phyloP scores from a whole-genome alignment of 2,113 vertebrate species.

The Uria lomvia region DNA sequence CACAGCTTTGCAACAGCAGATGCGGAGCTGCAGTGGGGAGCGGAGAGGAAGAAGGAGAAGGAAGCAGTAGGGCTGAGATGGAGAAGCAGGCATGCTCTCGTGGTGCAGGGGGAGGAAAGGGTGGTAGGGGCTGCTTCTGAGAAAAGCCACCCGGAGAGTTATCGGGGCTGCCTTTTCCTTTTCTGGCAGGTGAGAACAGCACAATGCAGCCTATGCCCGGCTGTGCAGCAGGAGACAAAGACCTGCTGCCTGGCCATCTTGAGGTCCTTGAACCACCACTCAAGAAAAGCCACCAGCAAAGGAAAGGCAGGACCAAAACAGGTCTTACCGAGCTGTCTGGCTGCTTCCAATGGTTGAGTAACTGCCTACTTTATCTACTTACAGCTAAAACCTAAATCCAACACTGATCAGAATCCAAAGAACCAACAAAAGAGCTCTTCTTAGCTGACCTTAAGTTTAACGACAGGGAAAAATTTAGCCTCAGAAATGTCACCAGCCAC shows the following conservation, averaged over 20 bases:
- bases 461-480: not conserved
- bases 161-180: accelerated
- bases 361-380: not conserved
- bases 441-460: not conserved
- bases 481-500: not conserved
- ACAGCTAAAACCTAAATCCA: not conserved
- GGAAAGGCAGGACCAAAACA: not conserved
- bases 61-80: not conserved
- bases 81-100: not conserved
- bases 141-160: not conserved
- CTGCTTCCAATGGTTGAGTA: not conserved
- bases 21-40: not conserved
- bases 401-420: not conserved
- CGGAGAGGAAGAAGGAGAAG: not conserved
- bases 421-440: not conserved
- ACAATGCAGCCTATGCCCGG: not conserved
- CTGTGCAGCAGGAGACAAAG: not conserved
- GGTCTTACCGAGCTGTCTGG: not conserved
- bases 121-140: not conserved
- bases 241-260: not conserved
- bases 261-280: not conserved
- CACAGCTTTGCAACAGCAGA: not conserved
- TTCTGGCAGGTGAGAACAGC: not conserved
- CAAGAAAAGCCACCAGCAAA: not conserved
- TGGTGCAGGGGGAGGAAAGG: accelerated